Evolutionary conservation across 2,888 invertebrate genomes (phyloP).

Genomic region (Eupithecia subumbrata): DNA sequence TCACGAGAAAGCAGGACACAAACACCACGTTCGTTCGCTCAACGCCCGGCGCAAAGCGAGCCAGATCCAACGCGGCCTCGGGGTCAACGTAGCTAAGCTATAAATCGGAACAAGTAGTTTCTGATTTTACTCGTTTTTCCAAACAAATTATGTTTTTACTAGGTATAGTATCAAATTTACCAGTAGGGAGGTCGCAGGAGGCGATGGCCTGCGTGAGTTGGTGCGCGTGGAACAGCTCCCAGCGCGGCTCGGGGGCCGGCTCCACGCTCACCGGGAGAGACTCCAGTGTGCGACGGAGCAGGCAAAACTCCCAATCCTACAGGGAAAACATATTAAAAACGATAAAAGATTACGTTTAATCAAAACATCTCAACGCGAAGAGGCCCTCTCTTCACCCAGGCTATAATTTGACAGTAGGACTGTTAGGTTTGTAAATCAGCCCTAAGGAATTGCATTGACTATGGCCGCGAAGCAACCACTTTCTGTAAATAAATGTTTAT

Average conservation of each 20-base stretch:
- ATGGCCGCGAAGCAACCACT: not conserved
- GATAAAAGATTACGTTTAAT: not conserved
- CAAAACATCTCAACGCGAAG: not conserved
- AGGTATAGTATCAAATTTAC: slow-evolving; percentile 41
- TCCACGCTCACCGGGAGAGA: slow-evolving; percentile 65
- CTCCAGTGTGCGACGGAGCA: slow-evolving; percentile 70
- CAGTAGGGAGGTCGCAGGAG: slow-evolving; percentile 71
- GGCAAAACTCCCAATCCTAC: slow-evolving; percentile 76
- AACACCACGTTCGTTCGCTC: too few relatives aligned
- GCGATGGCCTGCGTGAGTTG: slow-evolving; percentile 73
- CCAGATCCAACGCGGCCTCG: too few relatives aligned
- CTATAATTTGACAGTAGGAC: not conserved
- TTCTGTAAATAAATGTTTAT: too few relatives aligned
- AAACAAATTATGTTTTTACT: too few relatives aligned
- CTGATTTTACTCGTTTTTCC: too few relatives aligned
- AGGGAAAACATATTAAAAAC: not conserved
- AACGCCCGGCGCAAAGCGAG: too few relatives aligned
- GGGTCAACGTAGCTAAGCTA: too few relatives aligned
- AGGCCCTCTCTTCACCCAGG: not conserved
- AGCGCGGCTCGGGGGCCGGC: slow-evolving; percentile 66
- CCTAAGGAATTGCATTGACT: too few relatives aligned
- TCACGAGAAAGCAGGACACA: too few relatives aligned
- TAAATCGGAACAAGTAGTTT: too few relatives aligned
- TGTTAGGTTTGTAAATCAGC: not conserved
- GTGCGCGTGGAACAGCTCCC: slow-evolving; percentile 77